Percentiles rank a stretch among this genome's conserved stretches.
These are phyloP conservation scores for Chymomyza amoena DNA, from an alignment of 2,888 invertebrate genomes.

Conservation along the genomic window DNA sequence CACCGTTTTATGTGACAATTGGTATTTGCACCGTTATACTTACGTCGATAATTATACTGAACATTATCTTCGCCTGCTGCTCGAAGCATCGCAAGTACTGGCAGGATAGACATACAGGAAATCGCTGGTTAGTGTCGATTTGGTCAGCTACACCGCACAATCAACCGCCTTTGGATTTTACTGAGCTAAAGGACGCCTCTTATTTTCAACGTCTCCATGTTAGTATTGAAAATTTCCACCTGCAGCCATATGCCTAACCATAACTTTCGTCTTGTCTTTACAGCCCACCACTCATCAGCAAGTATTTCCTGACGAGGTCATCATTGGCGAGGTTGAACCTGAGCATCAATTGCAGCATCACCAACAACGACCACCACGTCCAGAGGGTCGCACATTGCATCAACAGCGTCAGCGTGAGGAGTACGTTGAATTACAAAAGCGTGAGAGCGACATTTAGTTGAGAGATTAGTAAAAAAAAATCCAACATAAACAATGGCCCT, in stretches of 20 bases:
- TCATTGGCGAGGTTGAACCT: constrained; percentile 67
- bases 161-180: constrained; percentile 88
- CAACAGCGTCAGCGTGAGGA: constrained; percentile 78
- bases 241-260: background rate
- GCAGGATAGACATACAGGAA: constrained; percentile 89
- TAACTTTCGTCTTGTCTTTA: constrained; percentile 14
- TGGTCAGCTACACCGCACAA: constrained; percentile 92
- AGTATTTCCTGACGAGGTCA: constrained; percentile 71
- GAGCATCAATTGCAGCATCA: constrained; percentile 58
- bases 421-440: constrained; percentile 84
- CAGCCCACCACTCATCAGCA: constrained; percentile 67
- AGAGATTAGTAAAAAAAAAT: background rate
- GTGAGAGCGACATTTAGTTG: constrained; percentile 88
- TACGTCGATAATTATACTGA: constrained; percentile 85
- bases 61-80: constrained; percentile 89
- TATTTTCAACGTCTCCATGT: constrained; percentile 76
- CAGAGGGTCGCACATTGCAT: constrained; percentile 73
- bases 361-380: constrained; percentile 73
- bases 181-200: constrained; percentile 83
- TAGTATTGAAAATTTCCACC: constrained; percentile 25
- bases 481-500: constrained; percentile 80
- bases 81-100: constrained; percentile 89
- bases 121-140: constrained; percentile 90
- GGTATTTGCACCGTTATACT: constrained; percentile 87
- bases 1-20: constrained; percentile 91